Conservation (phyloP, 2,797 vertebrate genomes). For the Galago senegalensis region DNA sequence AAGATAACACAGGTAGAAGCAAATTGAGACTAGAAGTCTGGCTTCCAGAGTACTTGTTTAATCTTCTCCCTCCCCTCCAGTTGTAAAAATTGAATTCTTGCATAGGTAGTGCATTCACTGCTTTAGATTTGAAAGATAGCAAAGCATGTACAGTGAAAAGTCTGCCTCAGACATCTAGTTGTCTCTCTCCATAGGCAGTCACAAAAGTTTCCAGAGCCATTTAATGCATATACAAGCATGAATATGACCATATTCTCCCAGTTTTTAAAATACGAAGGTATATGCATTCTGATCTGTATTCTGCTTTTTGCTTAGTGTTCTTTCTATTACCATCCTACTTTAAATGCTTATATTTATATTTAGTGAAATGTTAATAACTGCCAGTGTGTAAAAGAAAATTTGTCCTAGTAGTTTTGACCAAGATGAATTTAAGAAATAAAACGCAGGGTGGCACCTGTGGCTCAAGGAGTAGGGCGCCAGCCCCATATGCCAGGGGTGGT, state of each 20-base stretch:
- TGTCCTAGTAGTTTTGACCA: constrained; percentile 42
- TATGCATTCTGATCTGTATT: not conserved
- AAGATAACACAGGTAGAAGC: not conserved
- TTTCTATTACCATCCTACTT: constrained; percentile 10
- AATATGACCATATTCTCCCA: not conserved
- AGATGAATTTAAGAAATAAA: constrained; percentile 42
- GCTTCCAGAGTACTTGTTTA: not conserved
- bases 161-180: not conserved
- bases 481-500: too few relatives aligned
- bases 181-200: not conserved
- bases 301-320: constrained; percentile 26
- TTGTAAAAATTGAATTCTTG: constrained; percentile 19
- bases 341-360: constrained; percentile 19
- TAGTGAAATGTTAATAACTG: constrained; percentile 20
- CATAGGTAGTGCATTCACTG: not conserved
- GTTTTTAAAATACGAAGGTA: not conserved
- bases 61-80: not conserved
- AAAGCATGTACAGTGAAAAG: not conserved
- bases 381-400: constrained; percentile 29
- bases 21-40: not conserved
- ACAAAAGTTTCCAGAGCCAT: not conserved
- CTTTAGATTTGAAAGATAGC: constrained; percentile 11
- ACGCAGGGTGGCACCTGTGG: not conserved
- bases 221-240: not conserved
- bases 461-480: too few relatives aligned